phyloP scores from a whole-genome alignment of 2,797 vertebrate genomes.

The Gymnopithys bicolor region DNA sequence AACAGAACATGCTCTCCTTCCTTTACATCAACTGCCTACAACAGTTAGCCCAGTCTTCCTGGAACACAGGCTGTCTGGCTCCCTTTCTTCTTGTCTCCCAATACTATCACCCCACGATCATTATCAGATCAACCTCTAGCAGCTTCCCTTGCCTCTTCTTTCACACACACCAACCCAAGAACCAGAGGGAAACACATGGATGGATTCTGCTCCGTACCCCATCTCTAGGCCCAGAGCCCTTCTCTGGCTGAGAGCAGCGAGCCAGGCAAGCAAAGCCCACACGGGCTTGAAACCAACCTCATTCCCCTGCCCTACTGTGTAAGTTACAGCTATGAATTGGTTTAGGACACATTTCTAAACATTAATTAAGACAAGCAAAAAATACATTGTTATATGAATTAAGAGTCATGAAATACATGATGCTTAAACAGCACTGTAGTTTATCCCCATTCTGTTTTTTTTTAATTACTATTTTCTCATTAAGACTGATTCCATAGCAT shows the following conservation, averaged over 20 bases:
- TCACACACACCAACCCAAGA: not conserved
- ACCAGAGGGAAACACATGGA: not conserved
- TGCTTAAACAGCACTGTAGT: not conserved
- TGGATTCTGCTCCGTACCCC: not conserved
- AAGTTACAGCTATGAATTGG: not conserved
- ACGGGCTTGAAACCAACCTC: not conserved
- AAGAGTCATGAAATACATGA: not conserved
- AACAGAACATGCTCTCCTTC: not conserved
- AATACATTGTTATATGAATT: not conserved
- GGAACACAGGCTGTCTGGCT: not conserved
- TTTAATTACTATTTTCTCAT: not conserved
- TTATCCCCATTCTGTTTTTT: not conserved
- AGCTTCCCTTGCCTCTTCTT: not conserved
- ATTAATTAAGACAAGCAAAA: not conserved
- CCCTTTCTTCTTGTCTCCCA: not conserved
- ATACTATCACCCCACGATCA: not conserved
- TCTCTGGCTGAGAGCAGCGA: accelerated
- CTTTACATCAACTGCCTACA: not conserved
- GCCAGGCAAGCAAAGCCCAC: not conserved
- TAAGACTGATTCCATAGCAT: not conserved
- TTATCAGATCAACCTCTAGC: not conserved
- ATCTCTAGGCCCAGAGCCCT: not conserved
- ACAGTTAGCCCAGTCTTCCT: not conserved
- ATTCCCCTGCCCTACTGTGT: not conserved
- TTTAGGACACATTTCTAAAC: not conserved